phyloP scores from a whole-genome alignment of 1,140 invertebrate species.

The Drosophila serrata region DNA sequence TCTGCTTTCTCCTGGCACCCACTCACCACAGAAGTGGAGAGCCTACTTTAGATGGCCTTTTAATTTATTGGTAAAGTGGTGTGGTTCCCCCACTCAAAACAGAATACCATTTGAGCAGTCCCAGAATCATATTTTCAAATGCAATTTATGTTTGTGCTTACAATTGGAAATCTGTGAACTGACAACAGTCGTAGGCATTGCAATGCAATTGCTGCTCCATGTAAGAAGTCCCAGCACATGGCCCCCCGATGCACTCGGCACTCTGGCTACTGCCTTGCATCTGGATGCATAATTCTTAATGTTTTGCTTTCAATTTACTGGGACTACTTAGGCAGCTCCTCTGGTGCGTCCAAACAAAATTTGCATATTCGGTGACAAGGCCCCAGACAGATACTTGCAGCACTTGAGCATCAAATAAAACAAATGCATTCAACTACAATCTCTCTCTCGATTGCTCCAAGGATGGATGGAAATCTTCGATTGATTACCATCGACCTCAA shows the following conservation, averaged over 20 bases:
- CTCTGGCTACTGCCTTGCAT: conserved; percentile 42
- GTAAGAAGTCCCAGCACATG: conserved; percentile 63
- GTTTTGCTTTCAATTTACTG: conserved; percentile 80
- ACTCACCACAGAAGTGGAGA: conserved; percentile 22
- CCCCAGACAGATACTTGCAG: conserved; percentile 12
- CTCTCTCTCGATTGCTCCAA: conserved; percentile 1
- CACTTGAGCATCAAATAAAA: conserved; percentile 44
- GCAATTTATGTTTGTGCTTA: conserved; percentile 55
- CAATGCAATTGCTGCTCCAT: conserved; percentile 30
- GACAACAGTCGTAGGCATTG: conserved; percentile 52
- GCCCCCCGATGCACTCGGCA: conserved; percentile 46
- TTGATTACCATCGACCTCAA: conserved; percentile 34
- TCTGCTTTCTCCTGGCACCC: background rate
- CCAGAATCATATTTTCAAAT: conserved; percentile 35
- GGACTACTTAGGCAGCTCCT: conserved; percentile 64
- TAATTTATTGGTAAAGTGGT: conserved; percentile 47
- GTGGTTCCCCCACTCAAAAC: background rate
- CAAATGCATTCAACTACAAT: conserved; percentile 46
- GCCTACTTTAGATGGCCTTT: conserved; percentile 34
- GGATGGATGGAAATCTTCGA: conserved; percentile 26
- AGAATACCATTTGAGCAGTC: conserved; percentile 8
- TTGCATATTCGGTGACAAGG: conserved; percentile 57
- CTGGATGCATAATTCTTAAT: conserved; percentile 81
- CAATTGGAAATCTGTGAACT: conserved; percentile 75
- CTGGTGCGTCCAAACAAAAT: conserved; percentile 43